These are phyloP conservation scores for Acanthopleura granulata DNA, from an alignment of 2,888 invertebrate species.

Conservation along the genomic window DNA sequence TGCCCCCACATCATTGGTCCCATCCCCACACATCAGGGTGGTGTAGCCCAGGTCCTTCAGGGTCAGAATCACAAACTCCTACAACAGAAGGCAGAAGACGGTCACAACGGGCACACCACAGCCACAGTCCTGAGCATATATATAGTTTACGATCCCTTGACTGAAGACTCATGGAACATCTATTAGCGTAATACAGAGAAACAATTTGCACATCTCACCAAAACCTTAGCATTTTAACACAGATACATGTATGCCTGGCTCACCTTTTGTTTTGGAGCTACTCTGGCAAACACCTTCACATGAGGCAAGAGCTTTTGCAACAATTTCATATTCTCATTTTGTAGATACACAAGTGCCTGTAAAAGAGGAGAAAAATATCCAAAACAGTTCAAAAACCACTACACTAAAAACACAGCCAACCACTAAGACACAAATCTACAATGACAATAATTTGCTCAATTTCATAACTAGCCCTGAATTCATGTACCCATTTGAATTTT, in stretches of 20 bases:
- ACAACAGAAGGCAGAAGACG: constrained; percentile 19
- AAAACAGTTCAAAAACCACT: background rate
- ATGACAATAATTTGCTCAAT: no score
- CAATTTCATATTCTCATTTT: constrained; percentile 43
- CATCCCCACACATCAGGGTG: constrained; percentile 99
- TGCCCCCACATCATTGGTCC: constrained; percentile 97
- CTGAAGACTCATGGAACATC: no score
- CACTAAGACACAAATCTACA: no score
- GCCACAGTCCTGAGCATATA: no score
- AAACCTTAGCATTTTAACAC: no score
- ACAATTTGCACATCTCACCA: no score
- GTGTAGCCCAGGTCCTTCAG: constrained; percentile 86
- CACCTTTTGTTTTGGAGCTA: constrained; percentile 96
- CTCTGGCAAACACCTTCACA: constrained; percentile 93
- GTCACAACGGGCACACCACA: no score
- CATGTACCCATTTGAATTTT: no score
- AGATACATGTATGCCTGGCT: background rate
- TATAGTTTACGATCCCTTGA: no score
- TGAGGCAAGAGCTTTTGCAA: constrained; percentile 80
- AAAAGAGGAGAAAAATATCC: constrained; percentile 23
- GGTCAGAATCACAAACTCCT: constrained; percentile 90
- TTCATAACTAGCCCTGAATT: no score
- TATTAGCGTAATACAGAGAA: no score
- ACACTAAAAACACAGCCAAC: background rate
- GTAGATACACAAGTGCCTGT: constrained; percentile 62